Conservation (phyloP, 2,113 vertebrate genomes). For the Leptosomus discolor region DNA sequence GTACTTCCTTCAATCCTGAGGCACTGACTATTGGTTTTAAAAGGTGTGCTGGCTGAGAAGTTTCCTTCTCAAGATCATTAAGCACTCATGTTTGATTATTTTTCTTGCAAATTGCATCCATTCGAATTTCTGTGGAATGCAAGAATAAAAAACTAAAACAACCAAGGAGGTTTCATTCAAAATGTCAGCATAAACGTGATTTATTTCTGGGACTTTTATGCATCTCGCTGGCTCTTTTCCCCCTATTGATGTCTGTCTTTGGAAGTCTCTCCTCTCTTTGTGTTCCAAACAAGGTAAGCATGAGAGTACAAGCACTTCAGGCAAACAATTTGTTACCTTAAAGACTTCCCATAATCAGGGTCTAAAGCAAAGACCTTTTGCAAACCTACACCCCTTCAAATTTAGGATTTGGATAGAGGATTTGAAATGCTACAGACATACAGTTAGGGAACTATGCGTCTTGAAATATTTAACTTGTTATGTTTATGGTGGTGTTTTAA, state of each 20-base stretch:
- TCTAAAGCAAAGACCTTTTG: neutral
- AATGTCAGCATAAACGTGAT: neutral
- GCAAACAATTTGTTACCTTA: neutral
- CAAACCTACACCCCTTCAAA: neutral
- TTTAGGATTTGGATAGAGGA: neutral
- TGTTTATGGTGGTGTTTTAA: neutral
- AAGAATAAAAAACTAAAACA: neutral
- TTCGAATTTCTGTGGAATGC: neutral
- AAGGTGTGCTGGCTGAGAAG: neutral
- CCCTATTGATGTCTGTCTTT: neutral
- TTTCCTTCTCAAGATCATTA: neutral
- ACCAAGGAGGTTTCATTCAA: neutral
- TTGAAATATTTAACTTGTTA: neutral
- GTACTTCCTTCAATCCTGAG: neutral
- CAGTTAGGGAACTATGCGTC: neutral
- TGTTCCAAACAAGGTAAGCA: neutral
- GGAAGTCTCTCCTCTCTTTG: neutral
- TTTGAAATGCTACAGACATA: neutral
- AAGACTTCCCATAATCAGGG: neutral
- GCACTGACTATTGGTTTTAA: conserved; percentile 4
- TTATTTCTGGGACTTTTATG: neutral
- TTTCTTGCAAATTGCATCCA: neutral
- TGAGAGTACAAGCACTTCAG: neutral
- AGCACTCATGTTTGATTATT: neutral
- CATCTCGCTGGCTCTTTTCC: neutral